Evolutionary conservation across 2,888 invertebrate species (phyloP), one percentile per base, ranked within the genome.

Genomic region (Parnassius smintheus): DNA sequence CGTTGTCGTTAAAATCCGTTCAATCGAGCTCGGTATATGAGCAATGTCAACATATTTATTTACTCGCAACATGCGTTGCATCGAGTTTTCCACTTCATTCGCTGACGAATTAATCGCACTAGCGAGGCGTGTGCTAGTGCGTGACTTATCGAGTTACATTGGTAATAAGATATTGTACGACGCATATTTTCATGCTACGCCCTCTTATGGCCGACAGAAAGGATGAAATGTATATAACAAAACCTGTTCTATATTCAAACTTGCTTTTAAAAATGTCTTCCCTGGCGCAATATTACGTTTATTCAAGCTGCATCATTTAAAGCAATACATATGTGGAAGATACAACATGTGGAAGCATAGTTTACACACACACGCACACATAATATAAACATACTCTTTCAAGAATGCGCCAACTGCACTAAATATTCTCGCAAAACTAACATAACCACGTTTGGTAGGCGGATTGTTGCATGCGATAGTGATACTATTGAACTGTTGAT

Each of bases 71-170:
- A 63, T 59, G 55, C 60, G 73, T 74, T 75, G 64, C 65, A 58
- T 58, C 56, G 61, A 64, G 72, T 75, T 73, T 70, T 61, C 66
- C 73, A 65, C 64, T 56, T 59, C 67, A 64, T 52, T 66, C 64
- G 67, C 18, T 72, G 76, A 76, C 68, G 75, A 68, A 69, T 73
- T 74, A 75, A 75, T 75, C 72, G 72, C 66, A 60, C 65, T 60
- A 64, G 55, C 67, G 67, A 59, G 65, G 67, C 67, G 64, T 66
- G 65, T 56, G 48, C 57, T 55, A 62, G 59, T 63, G 66, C 61
- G 67, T 62, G 65, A 65, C 59, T 58, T 52, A 64, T 71, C 70
- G 65, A 66, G 70, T 71, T 70, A 67, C 71, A 56, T 41, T 65
- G 65, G 71, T 71, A 71, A 71, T 61, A 51, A 64, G 65, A 71